These are phyloP conservation scores for Neria commutata DNA, from an alignment of 2,888 invertebrate species.

Conservation along the genomic window DNA sequence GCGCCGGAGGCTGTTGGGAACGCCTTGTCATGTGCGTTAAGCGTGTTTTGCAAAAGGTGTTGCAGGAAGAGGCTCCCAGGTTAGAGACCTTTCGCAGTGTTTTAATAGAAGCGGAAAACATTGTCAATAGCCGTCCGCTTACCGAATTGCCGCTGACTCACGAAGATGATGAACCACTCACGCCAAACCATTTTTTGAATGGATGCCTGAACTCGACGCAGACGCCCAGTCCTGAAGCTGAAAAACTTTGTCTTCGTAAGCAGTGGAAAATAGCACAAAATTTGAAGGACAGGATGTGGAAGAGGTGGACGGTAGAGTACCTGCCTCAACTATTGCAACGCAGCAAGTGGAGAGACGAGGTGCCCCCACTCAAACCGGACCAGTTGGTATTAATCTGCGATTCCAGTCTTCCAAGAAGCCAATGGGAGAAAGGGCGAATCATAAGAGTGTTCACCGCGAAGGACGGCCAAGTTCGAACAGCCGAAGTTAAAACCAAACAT, in stretches of 20 bases:
- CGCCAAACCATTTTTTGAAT: conserved; percentile 25
- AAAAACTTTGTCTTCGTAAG: conserved; percentile 7
- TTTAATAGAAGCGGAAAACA: too few relatives aligned
- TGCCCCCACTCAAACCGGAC: conserved; percentile 9
- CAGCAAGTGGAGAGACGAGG: conserved; percentile 23
- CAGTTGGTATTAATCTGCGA: conserved; percentile 25
- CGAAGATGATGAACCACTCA: conserved; percentile 23
- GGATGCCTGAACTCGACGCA: neutral
- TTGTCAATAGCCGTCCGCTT: conserved; percentile 25
- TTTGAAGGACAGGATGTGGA: conserved; percentile 13
- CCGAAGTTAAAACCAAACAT: too few relatives aligned
- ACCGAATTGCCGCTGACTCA: conserved; percentile 16
- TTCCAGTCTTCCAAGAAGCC: conserved; percentile 8
- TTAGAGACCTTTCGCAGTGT: neutral
- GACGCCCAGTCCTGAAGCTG: neutral
- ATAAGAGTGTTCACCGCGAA: too few relatives aligned
- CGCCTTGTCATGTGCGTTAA: conserved; percentile 10
- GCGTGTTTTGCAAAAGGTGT: neutral
- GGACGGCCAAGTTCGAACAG: too few relatives aligned
- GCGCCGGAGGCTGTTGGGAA: conserved; percentile 30
- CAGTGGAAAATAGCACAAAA: conserved; percentile 16
- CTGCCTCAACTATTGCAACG: conserved; percentile 18
- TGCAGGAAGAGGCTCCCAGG: conserved; percentile 3
- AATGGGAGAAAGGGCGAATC: too few relatives aligned
- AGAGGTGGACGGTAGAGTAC: conserved; percentile 10